Conservation (phyloP, 2,888 invertebrate genomes). For the Perizoma flavofasciatum region DNA sequence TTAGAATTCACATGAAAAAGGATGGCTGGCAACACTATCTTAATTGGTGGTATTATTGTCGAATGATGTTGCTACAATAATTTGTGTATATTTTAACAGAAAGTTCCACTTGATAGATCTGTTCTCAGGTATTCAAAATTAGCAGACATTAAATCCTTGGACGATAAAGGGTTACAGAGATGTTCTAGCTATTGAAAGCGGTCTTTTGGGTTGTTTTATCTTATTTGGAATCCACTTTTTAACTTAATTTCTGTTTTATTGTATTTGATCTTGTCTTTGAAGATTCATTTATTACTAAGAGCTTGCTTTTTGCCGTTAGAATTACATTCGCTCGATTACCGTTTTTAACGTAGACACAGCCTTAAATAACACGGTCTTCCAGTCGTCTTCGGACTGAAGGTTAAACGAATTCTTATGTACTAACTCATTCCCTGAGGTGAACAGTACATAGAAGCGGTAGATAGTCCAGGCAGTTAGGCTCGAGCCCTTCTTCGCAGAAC, state of each 20-base stretch:
- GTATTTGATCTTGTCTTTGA: constrained; percentile 11
- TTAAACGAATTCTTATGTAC: too few species aligned
- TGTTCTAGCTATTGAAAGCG: constrained; percentile 12
- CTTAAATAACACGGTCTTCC: too few species aligned
- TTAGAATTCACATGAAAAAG: constrained; percentile 35
- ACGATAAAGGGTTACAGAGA: constrained; percentile 11
- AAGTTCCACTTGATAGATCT: not conserved
- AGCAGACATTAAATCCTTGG: not conserved
- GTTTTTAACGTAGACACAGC: too few species aligned
- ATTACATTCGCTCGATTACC: too few species aligned
- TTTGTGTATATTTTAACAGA: not conserved
- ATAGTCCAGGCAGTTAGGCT: constrained; percentile 2
- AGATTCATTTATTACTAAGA: constrained; percentile 2
- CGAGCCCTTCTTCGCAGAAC: constrained; percentile 15
- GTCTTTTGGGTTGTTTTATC: constrained; percentile 16
- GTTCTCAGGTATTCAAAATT: not conserved
- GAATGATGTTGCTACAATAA: not conserved
- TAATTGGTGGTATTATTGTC: constrained; percentile 10
- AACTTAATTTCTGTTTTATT: constrained; percentile 13
- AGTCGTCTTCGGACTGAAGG: constrained; percentile 6
- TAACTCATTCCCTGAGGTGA: too few species aligned
- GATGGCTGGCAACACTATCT: constrained; percentile 22
- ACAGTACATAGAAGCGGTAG: not conserved
- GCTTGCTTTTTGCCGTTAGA: constrained; percentile 3
- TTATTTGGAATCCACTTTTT: constrained; percentile 17